These are phyloP conservation scores for Synchiropus splendidus DNA, from an alignment of 2,113 vertebrate genomes.

Conservation along the genomic window DNA sequence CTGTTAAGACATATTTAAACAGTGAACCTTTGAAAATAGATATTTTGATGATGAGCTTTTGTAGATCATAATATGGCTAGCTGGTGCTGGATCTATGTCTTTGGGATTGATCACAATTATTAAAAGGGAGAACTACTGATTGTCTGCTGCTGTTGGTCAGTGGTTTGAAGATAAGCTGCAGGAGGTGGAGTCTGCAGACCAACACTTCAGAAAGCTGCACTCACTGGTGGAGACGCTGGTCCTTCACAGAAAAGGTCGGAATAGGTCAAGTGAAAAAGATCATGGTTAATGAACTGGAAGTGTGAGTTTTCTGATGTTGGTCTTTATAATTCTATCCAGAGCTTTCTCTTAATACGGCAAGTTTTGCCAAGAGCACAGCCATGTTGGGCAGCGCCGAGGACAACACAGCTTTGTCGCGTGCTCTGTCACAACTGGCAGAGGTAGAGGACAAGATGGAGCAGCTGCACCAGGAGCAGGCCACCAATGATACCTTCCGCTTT, in stretches of 20 bases:
- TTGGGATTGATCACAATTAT: too few relatives aligned
- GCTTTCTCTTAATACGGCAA: constrained; percentile 80
- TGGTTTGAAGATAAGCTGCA: constrained; percentile 99
- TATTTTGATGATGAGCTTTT: too few relatives aligned
- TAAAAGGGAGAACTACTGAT: too few relatives aligned
- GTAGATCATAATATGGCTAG: too few relatives aligned
- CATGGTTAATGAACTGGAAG: too few relatives aligned
- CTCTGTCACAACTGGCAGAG: constrained; percentile 91
- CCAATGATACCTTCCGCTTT: constrained; percentile 83
- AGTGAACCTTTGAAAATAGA: too few relatives aligned
- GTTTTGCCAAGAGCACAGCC: constrained; percentile 91
- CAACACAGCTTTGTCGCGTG: constrained; percentile 91
- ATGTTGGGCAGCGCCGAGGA: constrained; percentile 97
- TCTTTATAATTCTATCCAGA: constrained; percentile 35
- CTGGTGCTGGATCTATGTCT: too few relatives aligned
- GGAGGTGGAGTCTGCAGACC: constrained; percentile 91
- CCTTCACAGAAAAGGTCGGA: constrained; percentile 84
- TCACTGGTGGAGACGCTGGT: constrained; percentile 81
- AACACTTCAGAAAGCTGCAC: constrained; percentile 87
- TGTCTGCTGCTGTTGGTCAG: constrained; percentile 63
- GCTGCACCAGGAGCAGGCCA: constrained; percentile 90
- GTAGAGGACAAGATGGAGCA: constrained; percentile 96
- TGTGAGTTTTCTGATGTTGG: not conserved
- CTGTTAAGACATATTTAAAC: too few relatives aligned
- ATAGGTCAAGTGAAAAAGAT: too few relatives aligned